Evolutionary conservation across 92 coral and sea anemone genomes (phyloP), one percentile per base, ranked within the genome.

Genomic region (Heliopora coerulea): DNA sequence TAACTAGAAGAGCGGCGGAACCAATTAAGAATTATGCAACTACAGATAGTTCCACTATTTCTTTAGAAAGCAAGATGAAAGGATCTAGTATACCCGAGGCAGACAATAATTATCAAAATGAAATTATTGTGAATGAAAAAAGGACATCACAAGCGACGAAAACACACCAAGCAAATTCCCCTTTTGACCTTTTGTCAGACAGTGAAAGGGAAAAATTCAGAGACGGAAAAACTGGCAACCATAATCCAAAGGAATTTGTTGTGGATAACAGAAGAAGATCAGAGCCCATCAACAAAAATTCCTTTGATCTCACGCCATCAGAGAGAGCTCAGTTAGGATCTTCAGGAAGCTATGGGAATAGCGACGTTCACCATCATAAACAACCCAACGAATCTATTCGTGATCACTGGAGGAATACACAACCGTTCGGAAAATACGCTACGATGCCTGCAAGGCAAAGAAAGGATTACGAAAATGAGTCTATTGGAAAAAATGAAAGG

Each of bases 361-460:
- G 50, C 13, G 50, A 66, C 20, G 25, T 66, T 10, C 10, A 24
- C 27, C 73, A 66, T 13, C 21, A 26, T 34, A 34, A 40, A 25
- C n/a, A n/a, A n/a, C n/a, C n/a, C n/a, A n/a, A n/a, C n/a, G 19
- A 35, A 35, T 13, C 1, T 19, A 18, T 42, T 61, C 20, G 29
- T 63, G 8, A 35, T 1, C 14, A 63, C 5, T 23, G 57, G 29
- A 29, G 73, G 56, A 44, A 40, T 5, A 8, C 31, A 18, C 35
- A 66, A 29, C 29, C 73, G n/a, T 24, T 46, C 44, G 57, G 32
- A 42, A 46, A 66, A 66, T 66, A 66, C 21, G 29, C 57, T 18
- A 66, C 73, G 44, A 46, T 66, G 57, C 57, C 73, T 24, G 39
- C 56, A 66, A 42, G 34, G 26, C 56, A 39, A 42, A 66, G 34